These are phyloP conservation scores for Pogoniulus pusillus DNA, from an alignment of 2,797 vertebrate genomes.

Conservation along the genomic window DNA sequence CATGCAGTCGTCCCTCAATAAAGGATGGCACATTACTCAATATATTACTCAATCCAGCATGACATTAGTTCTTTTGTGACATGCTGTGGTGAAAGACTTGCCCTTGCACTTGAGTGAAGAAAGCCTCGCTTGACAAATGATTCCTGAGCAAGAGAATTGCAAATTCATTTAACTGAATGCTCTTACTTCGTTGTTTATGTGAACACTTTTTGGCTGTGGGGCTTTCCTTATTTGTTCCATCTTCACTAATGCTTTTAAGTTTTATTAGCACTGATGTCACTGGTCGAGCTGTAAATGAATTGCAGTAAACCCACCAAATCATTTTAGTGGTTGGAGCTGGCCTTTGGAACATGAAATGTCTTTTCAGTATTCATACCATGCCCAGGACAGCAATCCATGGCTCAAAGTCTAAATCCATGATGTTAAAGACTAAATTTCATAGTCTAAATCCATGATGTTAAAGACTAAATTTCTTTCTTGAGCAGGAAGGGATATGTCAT, in stretches of 20 bases:
- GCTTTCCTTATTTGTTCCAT: not conserved
- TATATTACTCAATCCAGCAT: not conserved
- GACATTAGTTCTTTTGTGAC: not conserved
- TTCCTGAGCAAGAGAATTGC: not conserved
- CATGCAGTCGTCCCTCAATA: not conserved
- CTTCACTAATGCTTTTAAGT: not conserved
- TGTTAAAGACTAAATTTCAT: not conserved
- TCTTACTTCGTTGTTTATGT: not conserved
- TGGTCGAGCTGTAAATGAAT: not conserved
- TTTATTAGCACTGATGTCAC: slow-evolving; percentile 5
- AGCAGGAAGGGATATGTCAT: not conserved
- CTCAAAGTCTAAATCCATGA: too few relatives aligned
- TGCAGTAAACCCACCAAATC: not conserved
- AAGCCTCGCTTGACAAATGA: not conserved
- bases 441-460: too few relatives aligned
- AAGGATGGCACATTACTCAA: not conserved
- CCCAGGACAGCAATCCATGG: not conserved
- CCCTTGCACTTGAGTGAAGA: not conserved
- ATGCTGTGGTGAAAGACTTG: not conserved
- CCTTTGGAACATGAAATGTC: not conserved
- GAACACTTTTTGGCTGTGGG: not conserved
- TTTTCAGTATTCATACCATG: not conserved
- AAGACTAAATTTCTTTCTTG: not conserved
- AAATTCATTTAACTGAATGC: not conserved
- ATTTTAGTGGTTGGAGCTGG: not conserved